Base-by-base conservation (phyloP, 1,140 invertebrate species). In the Zaprionus camerounensis region DNA sequence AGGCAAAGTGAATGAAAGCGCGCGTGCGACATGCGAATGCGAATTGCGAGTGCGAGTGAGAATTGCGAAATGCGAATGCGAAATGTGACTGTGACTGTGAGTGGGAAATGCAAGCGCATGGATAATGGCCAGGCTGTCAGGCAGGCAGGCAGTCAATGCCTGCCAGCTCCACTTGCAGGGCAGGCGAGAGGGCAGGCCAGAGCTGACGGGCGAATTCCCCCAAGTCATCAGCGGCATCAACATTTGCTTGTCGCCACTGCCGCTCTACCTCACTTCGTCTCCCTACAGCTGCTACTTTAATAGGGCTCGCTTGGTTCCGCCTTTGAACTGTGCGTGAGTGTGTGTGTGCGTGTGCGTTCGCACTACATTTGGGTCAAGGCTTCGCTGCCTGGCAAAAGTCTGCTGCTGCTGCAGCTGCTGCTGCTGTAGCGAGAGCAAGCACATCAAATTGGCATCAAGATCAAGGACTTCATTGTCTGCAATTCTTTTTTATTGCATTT, bases 361-460 rank as follows among this genome's bases (percentile, higher is more conserved):
- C 36, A 36, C 46, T 62, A 63, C 78, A 87, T 88, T 80, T 87
- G 78, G 84, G 84, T 87, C 84, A 87, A 88, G 84, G 83, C 53
- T 70, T 46, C 64, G 69, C 34, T 63, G 83, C 79, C 4, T 41
- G n/a, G 41, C 17, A 41, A 70, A 69, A 53, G 58, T 73, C 62
- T 68, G 36, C 44, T 55, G 36, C 28, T 11, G 17, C 17, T 55
- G 36, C 28, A 5, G 17, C 17, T 17, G 24, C 53, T 59, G 56
- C 65, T 26, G 41, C 44, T 49, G 55, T 67, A 44, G 57, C 66
- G 57, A 58, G 51, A 46, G 34, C 36, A 28, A 46, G 49, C 34
- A 15, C 84, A 83, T 87, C 58, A 83, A 76, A 87, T 78, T 78
- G 80, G 66, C 71, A 84, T 88, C 85, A 87, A 87, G 84, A 87